phyloP scores from a whole-genome alignment of 2,113 vertebrate species.

The Nothocercus julius region DNA sequence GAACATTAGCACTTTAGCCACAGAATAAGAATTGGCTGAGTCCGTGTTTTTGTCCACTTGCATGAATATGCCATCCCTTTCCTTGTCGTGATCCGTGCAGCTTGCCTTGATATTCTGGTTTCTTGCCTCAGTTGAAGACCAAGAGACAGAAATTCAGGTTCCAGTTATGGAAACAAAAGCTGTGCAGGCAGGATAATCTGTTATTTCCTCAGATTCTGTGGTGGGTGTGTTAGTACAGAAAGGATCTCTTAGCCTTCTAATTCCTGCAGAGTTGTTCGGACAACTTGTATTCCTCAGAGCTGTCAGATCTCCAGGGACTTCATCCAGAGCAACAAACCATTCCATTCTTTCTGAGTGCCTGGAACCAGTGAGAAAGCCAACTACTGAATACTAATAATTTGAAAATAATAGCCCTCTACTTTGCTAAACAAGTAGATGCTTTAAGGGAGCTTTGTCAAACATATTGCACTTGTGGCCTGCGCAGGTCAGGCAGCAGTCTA shows the following conservation, averaged over 20 bases:
- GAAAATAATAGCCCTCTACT: background rate
- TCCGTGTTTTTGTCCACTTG: background rate
- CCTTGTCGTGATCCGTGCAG: background rate
- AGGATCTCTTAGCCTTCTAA: background rate
- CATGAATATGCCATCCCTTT: fast-evolving
- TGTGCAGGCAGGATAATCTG: background rate
- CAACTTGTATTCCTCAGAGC: background rate
- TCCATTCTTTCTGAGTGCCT: background rate
- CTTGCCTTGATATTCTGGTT: slow-evolving; percentile 5
- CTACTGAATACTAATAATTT: background rate
- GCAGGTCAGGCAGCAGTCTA: background rate
- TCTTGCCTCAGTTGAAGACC: background rate
- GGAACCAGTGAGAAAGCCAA: background rate
- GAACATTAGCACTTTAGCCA: background rate
- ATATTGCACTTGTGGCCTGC: background rate
- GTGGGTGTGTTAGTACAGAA: background rate
- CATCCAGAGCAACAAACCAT: background rate
- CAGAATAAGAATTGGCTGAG: background rate
- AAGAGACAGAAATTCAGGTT: background rate
- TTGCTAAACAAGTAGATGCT: background rate
- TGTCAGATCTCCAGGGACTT: background rate
- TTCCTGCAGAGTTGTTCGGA: background rate
- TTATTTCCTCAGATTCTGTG: background rate
- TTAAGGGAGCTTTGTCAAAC: background rate
- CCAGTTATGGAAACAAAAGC: background rate